Percentiles rank a stretch among this genome's conserved stretches.
Conservation (phyloP, 37 sponge, comb jelly and placozoan genomes). For the Beroe forskalii region DNA sequence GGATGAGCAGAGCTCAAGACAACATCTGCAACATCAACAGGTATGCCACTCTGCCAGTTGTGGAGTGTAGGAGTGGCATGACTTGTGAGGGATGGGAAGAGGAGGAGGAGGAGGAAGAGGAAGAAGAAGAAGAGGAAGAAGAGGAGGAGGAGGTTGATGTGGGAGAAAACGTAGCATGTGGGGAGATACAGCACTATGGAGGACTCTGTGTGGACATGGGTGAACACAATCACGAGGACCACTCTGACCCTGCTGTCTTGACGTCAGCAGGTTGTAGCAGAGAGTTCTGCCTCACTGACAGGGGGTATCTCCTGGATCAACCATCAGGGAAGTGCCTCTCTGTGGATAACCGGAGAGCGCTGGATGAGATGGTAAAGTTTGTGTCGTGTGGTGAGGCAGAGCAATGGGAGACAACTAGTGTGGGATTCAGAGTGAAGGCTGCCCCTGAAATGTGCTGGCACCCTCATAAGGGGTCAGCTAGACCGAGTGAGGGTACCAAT, state of each 20-base stretch:
- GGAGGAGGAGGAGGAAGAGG: conserved; percentile 7
- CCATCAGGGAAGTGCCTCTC: conserved; percentile 1
- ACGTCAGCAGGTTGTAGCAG: conserved; percentile 10
- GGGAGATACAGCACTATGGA: conserved; percentile 45
- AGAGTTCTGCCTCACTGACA: conserved; percentile 23
- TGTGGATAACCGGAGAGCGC: not conserved
- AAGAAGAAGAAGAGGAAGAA: not conserved
- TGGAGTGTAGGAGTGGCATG: not conserved
- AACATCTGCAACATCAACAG: conserved; percentile 41
- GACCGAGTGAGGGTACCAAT: not conserved
- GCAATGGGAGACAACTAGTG: not conserved
- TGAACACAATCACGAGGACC: not conserved
- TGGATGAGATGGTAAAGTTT: not conserved
- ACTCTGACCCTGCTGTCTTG: not conserved
- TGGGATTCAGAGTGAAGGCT: not conserved
- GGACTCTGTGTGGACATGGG: conserved; percentile 41
- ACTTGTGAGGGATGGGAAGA: conserved; percentile 23
- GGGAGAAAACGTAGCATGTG: conserved; percentile 14
- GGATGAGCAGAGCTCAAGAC: conserved; percentile 45
- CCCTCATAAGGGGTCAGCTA: not conserved
- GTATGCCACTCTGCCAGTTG: not conserved
- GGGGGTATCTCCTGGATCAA: not conserved
- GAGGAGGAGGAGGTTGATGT: conserved; percentile 10
- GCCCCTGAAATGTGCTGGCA: not conserved
- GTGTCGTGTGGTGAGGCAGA: not conserved